Evolutionary conservation across 2,888 invertebrate genomes (phyloP).

Genomic region (Sesia apiformis): DNA sequence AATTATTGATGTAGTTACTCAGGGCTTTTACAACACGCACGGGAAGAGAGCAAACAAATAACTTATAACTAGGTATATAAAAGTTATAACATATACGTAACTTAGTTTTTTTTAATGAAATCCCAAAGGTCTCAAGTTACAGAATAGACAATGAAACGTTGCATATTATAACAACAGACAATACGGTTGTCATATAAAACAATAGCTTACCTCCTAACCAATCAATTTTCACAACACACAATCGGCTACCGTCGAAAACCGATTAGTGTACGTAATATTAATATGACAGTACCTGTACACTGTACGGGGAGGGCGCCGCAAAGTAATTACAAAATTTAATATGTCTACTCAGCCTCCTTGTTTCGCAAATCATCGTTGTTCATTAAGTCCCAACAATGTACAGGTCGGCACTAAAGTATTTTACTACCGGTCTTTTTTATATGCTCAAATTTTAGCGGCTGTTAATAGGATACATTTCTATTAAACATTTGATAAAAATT

Average conservation of each 20-base stretch:
- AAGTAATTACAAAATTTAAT: conserved; percentile 53
- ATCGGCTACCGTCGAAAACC: conserved; percentile 6
- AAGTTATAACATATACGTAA: too few species aligned
- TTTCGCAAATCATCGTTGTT: conserved; percentile 66
- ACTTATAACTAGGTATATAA: too few species aligned
- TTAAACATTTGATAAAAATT: too few species aligned
- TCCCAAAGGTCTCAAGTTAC: too few species aligned
- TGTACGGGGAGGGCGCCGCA: conserved; percentile 22
- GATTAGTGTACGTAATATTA: conserved; percentile 5
- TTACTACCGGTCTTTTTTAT: neutral
- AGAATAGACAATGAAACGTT: too few species aligned
- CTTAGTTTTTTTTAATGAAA: too few species aligned
- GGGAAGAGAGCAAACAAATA: too few species aligned
- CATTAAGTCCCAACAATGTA: conserved; percentile 51
- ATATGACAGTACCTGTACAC: neutral
- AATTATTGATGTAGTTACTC: too few species aligned
- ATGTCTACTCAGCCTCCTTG: conserved; percentile 39
- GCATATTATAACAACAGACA: too few species aligned
- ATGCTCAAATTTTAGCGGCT: neutral
- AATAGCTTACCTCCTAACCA: neutral
- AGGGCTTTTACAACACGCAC: too few species aligned
- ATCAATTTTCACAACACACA: neutral
- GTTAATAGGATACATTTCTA: neutral
- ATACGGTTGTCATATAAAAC: too few species aligned
- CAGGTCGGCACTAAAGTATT: conserved; percentile 17